Base-by-base conservation (phyloP, 1,140 invertebrate species). In the Mamestra configurata region DNA sequence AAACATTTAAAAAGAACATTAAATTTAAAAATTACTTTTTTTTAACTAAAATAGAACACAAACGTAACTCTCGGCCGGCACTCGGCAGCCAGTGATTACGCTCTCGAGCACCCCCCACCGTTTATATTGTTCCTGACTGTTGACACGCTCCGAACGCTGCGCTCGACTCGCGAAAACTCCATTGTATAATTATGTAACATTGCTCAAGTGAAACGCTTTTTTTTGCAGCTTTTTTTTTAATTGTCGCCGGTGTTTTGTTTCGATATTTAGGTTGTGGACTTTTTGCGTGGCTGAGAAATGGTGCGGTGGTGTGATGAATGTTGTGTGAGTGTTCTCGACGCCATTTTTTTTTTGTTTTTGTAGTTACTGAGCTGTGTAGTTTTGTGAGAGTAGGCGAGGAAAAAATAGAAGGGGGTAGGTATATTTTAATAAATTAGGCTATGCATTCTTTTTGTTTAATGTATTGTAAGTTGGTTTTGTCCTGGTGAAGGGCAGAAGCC, bases 41-140 rank as follows among this genome's bases (percentile, higher is more conserved):
- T 49, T 31, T 46, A 76, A 61, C 53, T 73, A 78, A 40, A 68
- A 68, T 24, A 78, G 20, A 43, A 55, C 20, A 68, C 4, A 53
- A 55, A 31, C 43, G 20, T 15, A 22, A 40, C 75, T 72, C 24
- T 49, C n/a, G 10, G 18, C 31, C 40, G 2, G 55, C 18, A 8
- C 55, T 11, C 57, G 40, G 66, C 40, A 59, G 18, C 51, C 49
- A 46, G 27, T 40, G 66, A 79, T 79, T 79, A 79, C 15, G 77
- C 53, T 71, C 77, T 79, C 37, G 20, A 71, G 64, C 64, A 18
- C 64, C 77, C 59, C 43, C 43, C 24, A 24, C 57, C 77, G 66
- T 46, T 77, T 59, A 79, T 79, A 79, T 79, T 79, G 77, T 79
- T 71, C 37, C 8, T n/a, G 22, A 66, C 75, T 79, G 77, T 71